Percentiles rank a stretch among this genome's conserved stretches.
Conservation (phyloP, 2,888 invertebrate genomes). For the Lumbricus terrestris region DNA sequence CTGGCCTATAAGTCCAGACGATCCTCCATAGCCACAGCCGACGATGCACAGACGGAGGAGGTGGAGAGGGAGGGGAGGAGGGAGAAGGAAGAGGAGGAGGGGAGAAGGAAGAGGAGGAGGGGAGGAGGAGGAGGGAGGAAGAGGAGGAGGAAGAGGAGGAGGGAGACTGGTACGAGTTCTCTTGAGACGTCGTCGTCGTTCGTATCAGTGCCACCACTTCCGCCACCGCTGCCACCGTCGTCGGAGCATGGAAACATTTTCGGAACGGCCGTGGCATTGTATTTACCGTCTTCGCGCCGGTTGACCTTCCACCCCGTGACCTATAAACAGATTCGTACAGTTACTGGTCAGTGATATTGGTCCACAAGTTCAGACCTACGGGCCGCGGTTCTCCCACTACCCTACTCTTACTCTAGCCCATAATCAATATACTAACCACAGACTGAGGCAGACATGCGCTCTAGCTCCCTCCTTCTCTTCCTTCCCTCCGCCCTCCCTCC, state of each 20-base stretch:
- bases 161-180: background rate
- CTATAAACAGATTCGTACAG: background rate
- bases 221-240: too few species aligned
- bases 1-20: background rate
- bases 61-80: too few species aligned
- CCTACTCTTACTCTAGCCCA: background rate
- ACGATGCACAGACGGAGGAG: background rate
- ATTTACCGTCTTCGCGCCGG: constrained; percentile 3
- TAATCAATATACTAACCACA: background rate
- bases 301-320: background rate
- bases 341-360: constrained; percentile 3
- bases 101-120: too few species aligned
- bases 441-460: background rate
- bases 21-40: too few species aligned
- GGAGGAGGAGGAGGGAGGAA: too few species aligned
- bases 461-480: too few species aligned
- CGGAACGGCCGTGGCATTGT: background rate
- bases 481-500: too few species aligned
- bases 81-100: too few species aligned
- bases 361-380: background rate
- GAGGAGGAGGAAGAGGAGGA: too few species aligned
- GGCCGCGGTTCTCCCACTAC: background rate
- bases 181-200: background rate
- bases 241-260: background rate
- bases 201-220: constrained; percentile 3